A percentile compares a stretch with the other conserved stretches of the same genome.
These are phyloP conservation scores for Xiphorhynchus erythropygius DNA, from an alignment of 2,797 vertebrate genomes.

Conservation along the genomic window DNA sequence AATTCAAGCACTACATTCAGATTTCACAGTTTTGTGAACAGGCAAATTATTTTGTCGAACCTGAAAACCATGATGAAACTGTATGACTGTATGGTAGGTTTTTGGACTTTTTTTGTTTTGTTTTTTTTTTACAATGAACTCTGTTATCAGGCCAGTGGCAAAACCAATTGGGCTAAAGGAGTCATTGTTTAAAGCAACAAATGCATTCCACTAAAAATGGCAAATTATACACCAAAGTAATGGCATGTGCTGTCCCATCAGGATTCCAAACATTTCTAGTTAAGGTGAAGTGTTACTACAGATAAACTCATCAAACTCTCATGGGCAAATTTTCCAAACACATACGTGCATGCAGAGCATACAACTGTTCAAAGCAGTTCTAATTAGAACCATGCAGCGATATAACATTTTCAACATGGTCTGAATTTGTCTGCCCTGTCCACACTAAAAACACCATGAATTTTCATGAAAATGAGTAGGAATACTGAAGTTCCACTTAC, in stretches of 20 bases:
- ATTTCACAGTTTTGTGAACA: conserved; percentile 61
- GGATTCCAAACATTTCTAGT: not conserved
- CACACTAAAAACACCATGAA: not conserved
- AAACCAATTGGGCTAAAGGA: not conserved
- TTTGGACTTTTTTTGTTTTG: not conserved
- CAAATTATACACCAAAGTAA: not conserved
- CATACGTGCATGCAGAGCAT: not conserved
- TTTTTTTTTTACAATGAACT: not conserved
- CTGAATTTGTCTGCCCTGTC: not conserved
- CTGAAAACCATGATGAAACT: conserved; percentile 29
- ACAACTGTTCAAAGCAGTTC: not conserved
- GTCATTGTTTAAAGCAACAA: not conserved
- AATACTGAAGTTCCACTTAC: not conserved
- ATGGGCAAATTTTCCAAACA: not conserved
- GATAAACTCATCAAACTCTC: not conserved
- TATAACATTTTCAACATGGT: not conserved
- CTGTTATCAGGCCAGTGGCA: not conserved
- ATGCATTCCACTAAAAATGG: not conserved
- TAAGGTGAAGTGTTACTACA: not conserved
- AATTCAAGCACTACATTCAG: conserved; percentile 49
- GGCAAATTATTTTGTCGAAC: conserved; percentile 54
- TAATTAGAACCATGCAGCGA: not conserved
- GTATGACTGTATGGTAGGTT: not conserved
- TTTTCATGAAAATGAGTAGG: not conserved
- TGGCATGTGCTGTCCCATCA: not conserved